Base-by-base conservation (phyloP, 2,113 vertebrate species). In the Glaucidium brasilianum region DNA sequence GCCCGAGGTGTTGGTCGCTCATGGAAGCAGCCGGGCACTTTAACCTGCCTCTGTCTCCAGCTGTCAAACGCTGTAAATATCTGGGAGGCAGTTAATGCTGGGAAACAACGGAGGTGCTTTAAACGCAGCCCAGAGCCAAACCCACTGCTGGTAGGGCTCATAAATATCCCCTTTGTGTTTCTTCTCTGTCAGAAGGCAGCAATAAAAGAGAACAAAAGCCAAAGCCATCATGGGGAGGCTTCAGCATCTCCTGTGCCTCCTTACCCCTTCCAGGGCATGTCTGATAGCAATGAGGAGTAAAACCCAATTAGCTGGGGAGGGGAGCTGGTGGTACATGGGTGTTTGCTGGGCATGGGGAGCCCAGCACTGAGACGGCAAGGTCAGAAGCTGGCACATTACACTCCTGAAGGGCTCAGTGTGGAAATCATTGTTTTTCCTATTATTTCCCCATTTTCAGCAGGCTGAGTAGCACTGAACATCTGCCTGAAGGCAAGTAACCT, bases 21-120 rank as follows among this genome's bases (percentile, higher is more conserved):
- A 9, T 15, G 62, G 34, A 37, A 90, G 78, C 77, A 80, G 87
- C 75, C 4, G 16, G 49, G 27, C 4, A 12, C 75, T 90, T 90
- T n/a, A 92, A 90, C 90, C 88, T 64, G 76, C 47, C 45, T 74
- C 77, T 69, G 68, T 71, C 91, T 89, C 85, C 82, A 73, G 82
- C 92, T 94, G 95, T 85, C 94, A 88, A 92, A 75, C 1, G 12
- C 78, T 91, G 93, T 96, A 96, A 95, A 95, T 96, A 92, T 94
- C 88, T 72, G 56, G 23, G 73, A 92, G 90, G 85, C 12, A 9
- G 63, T 91, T 89, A 83, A 88, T 62, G 85, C 93, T 86, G 85
- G 71, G 80, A 95, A 96, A 74, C 76, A 78, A 92, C 1, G 0
- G 91, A 94, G 66, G 71, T 78, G 71, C 47, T 96, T 88, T 74